phyloP scores from a whole-genome alignment of 2,888 invertebrate genomes.

The Tiliacea aurago region DNA sequence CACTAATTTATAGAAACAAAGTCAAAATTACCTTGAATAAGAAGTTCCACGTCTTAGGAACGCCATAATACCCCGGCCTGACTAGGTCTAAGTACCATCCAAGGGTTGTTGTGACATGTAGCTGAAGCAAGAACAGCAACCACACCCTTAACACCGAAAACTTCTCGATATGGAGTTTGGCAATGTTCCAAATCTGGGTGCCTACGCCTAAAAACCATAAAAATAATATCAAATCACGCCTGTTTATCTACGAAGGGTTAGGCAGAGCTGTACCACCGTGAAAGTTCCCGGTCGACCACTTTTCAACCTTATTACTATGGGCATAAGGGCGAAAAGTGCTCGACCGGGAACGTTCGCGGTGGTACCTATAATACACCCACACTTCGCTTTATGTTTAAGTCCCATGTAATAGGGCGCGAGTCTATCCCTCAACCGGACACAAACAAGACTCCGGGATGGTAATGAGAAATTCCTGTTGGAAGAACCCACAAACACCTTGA shows the following conservation, averaged over 20 bases:
- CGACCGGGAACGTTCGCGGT: too few species aligned
- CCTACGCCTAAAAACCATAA: conserved; percentile 41
- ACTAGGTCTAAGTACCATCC: conserved; percentile 50
- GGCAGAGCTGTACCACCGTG: background rate
- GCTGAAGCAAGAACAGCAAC: conserved; percentile 23
- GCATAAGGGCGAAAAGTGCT: too few species aligned
- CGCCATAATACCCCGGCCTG: conserved; percentile 45
- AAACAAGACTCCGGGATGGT: background rate
- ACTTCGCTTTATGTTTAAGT: too few species aligned
- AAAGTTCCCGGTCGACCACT: too few species aligned
- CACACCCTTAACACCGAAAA: conserved; percentile 16
- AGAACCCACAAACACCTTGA: background rate
- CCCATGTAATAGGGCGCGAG: too few species aligned
- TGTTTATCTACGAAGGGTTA: background rate
- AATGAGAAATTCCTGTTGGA: background rate
- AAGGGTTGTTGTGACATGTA: background rate
- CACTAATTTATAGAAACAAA: background rate
- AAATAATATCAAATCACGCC: background rate
- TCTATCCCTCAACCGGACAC: too few species aligned
- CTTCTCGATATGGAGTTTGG: background rate
- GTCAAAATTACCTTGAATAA: conserved; percentile 36
- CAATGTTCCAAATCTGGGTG: conserved; percentile 26
- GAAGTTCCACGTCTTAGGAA: conserved; percentile 45
- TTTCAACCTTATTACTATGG: too few species aligned
- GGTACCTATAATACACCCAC: background rate